phyloP scores from a whole-genome alignment of 2,113 vertebrate genomes.

The Elanoides forficatus region DNA sequence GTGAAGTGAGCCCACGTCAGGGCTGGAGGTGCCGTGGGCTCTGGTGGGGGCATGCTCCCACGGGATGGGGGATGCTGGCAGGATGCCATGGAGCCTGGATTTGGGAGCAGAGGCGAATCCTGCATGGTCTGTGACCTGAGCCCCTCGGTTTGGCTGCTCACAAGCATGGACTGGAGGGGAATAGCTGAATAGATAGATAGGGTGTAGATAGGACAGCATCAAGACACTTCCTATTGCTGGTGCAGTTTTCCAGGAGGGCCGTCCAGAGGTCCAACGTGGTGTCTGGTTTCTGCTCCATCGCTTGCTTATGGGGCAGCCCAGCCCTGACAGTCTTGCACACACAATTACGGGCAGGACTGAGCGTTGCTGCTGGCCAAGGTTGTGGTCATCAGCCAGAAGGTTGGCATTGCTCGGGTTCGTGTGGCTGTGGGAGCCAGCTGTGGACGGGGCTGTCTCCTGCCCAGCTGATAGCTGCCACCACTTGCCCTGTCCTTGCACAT shows the following conservation, averaged over 20 bases:
- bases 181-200: neutral
- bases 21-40: neutral
- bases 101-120: neutral
- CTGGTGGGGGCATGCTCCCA: neutral
- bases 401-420: neutral
- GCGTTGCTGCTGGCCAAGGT: neutral
- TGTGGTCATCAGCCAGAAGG: neutral
- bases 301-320: neutral
- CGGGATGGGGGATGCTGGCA: neutral
- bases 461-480: neutral
- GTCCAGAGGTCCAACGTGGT: neutral
- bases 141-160: neutral
- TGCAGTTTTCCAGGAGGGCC: neutral
- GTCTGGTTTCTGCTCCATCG: neutral
- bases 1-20: neutral
- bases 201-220: neutral
- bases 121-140: neutral
- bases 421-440: neutral
- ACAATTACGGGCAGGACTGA: accelerated
- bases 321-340: accelerated
- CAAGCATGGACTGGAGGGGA: neutral
- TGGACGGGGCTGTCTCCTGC: neutral
- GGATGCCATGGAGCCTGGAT: neutral
- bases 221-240: neutral
- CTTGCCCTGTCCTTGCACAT: neutral